Evolutionary conservation across 2,113 vertebrate species (phyloP).

Genomic region (Ursus arctos): DNA sequence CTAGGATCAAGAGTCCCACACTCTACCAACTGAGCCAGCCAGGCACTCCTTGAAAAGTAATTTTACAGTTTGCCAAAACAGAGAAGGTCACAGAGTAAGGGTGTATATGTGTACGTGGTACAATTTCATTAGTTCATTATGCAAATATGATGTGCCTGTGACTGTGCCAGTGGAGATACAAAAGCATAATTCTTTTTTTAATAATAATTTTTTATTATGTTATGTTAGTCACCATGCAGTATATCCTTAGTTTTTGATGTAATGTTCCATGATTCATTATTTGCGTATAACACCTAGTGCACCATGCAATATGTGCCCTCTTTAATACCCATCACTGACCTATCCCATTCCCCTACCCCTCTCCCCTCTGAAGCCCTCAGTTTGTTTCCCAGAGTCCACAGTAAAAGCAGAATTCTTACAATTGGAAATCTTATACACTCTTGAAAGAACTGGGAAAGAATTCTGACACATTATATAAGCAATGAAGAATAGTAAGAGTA

Average conservation of each 20-base stretch:
- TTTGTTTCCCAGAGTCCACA: no score
- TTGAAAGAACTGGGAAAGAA: constrained; percentile 13
- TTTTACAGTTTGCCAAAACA: neutral
- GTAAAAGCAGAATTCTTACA: neutral
- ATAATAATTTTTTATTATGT: no score
- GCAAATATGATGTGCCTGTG: neutral
- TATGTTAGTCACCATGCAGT: no score
- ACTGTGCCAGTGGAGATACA: neutral
- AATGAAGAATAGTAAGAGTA: neutral
- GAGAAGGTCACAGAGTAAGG: neutral
- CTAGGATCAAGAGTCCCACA: neutral
- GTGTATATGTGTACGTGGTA: neutral
- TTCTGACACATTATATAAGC: neutral
- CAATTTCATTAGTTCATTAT: constrained; percentile 12
- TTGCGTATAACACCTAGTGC: no score
- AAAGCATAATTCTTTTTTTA: neutral
- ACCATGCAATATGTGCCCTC: no score
- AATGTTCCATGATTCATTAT: no score
- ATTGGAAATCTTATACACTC: neutral
- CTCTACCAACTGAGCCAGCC: neutral
- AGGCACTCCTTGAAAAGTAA: neutral
- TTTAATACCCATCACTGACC: no score
- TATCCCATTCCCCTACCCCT: no score
- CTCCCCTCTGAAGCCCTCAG: no score
- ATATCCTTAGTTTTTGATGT: no score